Evolutionary conservation across 53 echinoderm and acorn worm species (phyloP).

Genomic region (Echinarachnius parma): DNA sequence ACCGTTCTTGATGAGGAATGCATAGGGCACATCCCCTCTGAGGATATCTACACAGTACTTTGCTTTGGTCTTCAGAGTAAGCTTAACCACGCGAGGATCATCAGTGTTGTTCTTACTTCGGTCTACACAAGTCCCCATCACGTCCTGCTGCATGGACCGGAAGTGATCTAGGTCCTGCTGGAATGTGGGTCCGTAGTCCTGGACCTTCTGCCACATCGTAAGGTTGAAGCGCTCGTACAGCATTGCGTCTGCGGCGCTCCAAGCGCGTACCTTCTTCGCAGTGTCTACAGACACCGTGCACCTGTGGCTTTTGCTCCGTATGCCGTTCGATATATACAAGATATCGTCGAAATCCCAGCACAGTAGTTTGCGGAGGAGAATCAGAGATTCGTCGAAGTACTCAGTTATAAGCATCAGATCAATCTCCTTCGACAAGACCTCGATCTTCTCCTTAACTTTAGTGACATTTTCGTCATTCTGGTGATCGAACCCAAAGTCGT

Average conservation of each 20-base stretch:
- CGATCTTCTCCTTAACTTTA: constrained; percentile 35
- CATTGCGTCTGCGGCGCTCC: constrained; percentile 57
- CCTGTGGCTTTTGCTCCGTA: constrained; percentile 50
- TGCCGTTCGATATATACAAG: constrained; percentile 48
- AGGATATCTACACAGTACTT: constrained; percentile 23
- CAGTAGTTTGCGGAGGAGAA: constrained; percentile 48
- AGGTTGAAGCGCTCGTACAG: constrained; percentile 67
- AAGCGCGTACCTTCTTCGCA: constrained; percentile 31
- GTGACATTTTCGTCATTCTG: constrained; percentile 29
- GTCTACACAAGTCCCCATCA: constrained; percentile 28
- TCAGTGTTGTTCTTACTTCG: constrained; percentile 5
- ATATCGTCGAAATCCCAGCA: constrained; percentile 67
- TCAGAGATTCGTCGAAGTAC: constrained; percentile 64
- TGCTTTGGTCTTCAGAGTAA: constrained; percentile 36
- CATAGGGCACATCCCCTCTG: constrained; percentile 39
- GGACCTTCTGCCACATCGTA: constrained; percentile 57
- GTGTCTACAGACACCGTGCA: constrained; percentile 2
- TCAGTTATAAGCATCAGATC: constrained; percentile 60
- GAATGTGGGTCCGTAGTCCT: constrained; percentile 49
- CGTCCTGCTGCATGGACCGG: constrained; percentile 11
- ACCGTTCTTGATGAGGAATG: constrained; percentile 15
- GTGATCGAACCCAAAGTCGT: constrained; percentile 66
- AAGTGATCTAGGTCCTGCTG: constrained; percentile 40
- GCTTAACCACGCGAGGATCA: constrained; percentile 38
- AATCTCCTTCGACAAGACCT: constrained; percentile 47